Percentiles rank a stretch among this genome's conserved stretches.
These are phyloP conservation scores for Drosophila nannoptera DNA, from an alignment of 1,140 invertebrate genomes.

Conservation along the genomic window DNA sequence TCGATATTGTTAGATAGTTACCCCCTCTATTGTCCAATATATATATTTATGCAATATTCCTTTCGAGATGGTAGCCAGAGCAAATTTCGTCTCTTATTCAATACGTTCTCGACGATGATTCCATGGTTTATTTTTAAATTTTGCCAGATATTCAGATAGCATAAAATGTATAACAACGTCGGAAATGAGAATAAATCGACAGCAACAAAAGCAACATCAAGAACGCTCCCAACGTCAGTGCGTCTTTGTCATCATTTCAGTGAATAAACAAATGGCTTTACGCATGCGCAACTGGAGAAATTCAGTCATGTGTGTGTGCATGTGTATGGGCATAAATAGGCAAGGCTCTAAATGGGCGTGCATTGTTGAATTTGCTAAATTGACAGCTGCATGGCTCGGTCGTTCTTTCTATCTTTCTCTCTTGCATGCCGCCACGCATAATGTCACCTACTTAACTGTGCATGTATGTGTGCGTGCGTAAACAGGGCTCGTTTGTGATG, in stretches of 20 bases:
- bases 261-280: slow-evolving; percentile 34
- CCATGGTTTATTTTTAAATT: slow-evolving; percentile 78
- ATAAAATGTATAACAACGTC: slow-evolving; percentile 8
- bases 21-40: not conserved
- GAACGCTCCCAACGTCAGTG: slow-evolving; percentile 21
- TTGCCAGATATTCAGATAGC: slow-evolving; percentile 44
- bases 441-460: slow-evolving; percentile 31
- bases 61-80: slow-evolving; percentile 17
- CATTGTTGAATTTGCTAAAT: slow-evolving; percentile 39
- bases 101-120: slow-evolving; percentile 62
- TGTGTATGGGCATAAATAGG: slow-evolving; percentile 1
- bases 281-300: slow-evolving; percentile 36
- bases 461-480: slow-evolving; percentile 7
- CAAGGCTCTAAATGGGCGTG: slow-evolving; percentile 24
- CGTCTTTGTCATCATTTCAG: slow-evolving; percentile 23
- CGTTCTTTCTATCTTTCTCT: slow-evolving; percentile 9
- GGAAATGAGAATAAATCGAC: no score
- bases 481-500: slow-evolving; percentile 14
- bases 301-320: not conserved
- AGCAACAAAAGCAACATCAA: slow-evolving; percentile 22
- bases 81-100: slow-evolving; percentile 18
- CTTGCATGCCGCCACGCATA: slow-evolving; percentile 35
- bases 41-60: slow-evolving; percentile 51
- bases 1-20: not conserved
- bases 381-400: slow-evolving; percentile 31